These are phyloP conservation scores for Nowickia ferox DNA, from an alignment of 2,888 invertebrate species.

Conservation along the genomic window DNA sequence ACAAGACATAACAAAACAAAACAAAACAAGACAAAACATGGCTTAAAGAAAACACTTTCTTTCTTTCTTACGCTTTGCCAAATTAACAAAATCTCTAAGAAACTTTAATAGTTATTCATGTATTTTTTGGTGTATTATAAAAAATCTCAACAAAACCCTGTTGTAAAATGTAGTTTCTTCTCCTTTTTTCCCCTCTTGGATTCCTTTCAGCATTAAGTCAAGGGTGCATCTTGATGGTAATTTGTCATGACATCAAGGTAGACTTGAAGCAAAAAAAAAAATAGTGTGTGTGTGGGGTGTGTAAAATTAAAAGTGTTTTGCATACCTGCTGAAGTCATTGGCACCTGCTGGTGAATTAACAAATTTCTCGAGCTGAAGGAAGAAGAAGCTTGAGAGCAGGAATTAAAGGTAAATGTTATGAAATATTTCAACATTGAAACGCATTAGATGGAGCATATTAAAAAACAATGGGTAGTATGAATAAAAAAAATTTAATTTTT, in stretches of 20 bases:
- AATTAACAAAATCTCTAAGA: slow-evolving; percentile 26
- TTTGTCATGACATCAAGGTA: slow-evolving; percentile 75
- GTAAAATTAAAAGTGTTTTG: slow-evolving; percentile 39
- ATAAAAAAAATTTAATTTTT: too few relatives aligned
- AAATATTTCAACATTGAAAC: not conserved
- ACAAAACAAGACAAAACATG: not conserved
- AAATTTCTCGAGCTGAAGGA: slow-evolving; percentile 10
- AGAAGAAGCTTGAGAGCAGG: slow-evolving; percentile 18
- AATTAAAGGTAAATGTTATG: not conserved
- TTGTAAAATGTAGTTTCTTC: slow-evolving; percentile 47
- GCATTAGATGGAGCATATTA: too few relatives aligned
- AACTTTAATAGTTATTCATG: slow-evolving; percentile 56
- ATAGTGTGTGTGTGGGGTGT: not conserved
- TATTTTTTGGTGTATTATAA: slow-evolving; percentile 22
- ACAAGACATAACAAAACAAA: slow-evolving; percentile 19
- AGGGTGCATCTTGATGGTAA: slow-evolving; percentile 77
- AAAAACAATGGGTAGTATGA: too few relatives aligned
- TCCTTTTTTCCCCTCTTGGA: slow-evolving; percentile 31
- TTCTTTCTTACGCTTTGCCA: not conserved
- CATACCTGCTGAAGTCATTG: slow-evolving; percentile 59
- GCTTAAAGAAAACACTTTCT: slow-evolving; percentile 58
- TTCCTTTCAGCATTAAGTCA: slow-evolving; percentile 73
- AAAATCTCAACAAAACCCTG: slow-evolving; percentile 22
- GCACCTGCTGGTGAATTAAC: slow-evolving; percentile 59
- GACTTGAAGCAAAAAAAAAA: slow-evolving; percentile 50